Conservation (phyloP, 2,888 invertebrate genomes). For the Lordiphosa andalusiaca region DNA sequence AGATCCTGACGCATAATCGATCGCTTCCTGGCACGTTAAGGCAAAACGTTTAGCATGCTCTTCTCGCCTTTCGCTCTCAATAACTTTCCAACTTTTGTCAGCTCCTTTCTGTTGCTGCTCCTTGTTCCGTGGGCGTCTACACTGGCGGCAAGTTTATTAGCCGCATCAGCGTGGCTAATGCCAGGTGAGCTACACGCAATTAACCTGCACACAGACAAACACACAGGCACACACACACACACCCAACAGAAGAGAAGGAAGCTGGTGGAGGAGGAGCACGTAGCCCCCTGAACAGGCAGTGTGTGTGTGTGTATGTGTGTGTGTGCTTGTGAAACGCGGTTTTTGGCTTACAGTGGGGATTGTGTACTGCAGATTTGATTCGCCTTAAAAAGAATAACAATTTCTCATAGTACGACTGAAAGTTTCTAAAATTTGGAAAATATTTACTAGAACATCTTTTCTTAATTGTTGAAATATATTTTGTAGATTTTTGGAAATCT, state of each 20-base stretch:
- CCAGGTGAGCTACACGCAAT: conserved; percentile 45
- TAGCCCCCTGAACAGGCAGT: not conserved
- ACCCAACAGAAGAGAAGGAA: not conserved
- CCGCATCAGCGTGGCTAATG: conserved; percentile 41
- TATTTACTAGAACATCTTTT: too few species aligned
- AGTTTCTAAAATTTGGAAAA: too few species aligned
- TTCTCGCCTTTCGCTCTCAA: not conserved
- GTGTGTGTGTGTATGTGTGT: not conserved
- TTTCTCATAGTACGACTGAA: too few species aligned
- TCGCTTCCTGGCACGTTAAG: not conserved
- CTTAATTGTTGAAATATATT: too few species aligned
- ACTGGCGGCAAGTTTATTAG: conserved; percentile 34
- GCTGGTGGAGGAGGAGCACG: not conserved
- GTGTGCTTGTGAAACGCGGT: not conserved
- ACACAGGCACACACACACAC: conserved; percentile 9
- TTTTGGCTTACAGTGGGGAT: conserved; percentile 1
- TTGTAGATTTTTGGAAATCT: too few species aligned
- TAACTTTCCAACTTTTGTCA: conserved; percentile 13
- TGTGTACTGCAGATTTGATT: too few species aligned
- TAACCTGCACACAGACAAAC: conserved; percentile 28
- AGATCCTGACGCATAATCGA: conserved; percentile 4
- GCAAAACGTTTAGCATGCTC: not conserved
- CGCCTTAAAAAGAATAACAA: too few species aligned
- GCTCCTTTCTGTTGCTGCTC: conserved; percentile 2
- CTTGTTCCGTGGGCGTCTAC: conserved; percentile 1